phyloP scores from a whole-genome alignment of 2,888 invertebrate species.

The Chirona hameri region DNA sequence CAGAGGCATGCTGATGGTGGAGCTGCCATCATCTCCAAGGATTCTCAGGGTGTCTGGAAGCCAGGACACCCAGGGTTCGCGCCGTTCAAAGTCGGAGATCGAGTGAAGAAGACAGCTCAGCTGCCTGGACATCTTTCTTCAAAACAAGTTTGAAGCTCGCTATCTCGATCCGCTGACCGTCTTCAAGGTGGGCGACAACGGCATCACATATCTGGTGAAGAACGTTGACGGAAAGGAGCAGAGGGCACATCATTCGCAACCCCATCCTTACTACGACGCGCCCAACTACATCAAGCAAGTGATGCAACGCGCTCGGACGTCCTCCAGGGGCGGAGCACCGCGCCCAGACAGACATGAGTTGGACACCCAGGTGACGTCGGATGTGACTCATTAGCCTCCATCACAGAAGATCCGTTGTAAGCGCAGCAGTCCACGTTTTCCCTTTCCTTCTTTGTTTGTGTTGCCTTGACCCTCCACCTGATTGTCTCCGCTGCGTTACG shows the following conservation, averaged over 20 bases:
- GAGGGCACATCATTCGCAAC: background rate
- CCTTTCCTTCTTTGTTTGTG: no score
- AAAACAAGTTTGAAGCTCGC: constrained; percentile 7
- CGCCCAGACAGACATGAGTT: background rate
- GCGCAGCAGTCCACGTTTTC: no score
- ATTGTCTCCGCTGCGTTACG: no score
- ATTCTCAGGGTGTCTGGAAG: background rate
- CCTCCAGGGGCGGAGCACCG: background rate
- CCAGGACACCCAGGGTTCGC: constrained; percentile 30
- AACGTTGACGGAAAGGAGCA: background rate
- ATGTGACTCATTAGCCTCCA: background rate
- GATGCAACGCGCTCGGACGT: background rate
- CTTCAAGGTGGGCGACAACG: background rate
- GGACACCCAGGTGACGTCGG: background rate
- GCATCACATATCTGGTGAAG: constrained; percentile 7
- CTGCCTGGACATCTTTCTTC: background rate
- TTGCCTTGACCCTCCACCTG: no score
- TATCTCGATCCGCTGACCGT: constrained; percentile 25
- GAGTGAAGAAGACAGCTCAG: background rate
- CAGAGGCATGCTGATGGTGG: background rate
- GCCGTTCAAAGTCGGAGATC: constrained; percentile 7
- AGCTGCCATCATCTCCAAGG: background rate
- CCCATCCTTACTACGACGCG: background rate
- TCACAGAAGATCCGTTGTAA: background rate
- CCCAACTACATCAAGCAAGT: background rate